Base-by-base conservation (phyloP, 2,888 invertebrate species). In the Melipona beecheii region DNA sequence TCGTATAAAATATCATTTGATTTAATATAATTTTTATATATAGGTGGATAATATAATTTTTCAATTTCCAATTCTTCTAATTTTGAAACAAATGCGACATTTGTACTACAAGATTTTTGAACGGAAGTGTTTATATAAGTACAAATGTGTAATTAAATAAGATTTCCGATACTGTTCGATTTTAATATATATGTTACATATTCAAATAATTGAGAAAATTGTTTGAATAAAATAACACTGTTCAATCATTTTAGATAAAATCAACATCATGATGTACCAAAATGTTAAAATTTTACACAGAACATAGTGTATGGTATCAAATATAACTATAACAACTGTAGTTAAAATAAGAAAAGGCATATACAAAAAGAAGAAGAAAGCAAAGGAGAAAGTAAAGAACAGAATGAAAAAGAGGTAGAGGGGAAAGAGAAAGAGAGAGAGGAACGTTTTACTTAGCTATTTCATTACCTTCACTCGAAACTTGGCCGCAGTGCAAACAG, bases 381-480 rank as follows among this genome's bases (percentile, higher is more conserved):
- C 31, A 36, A 70, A 71, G 52, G 73, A 75, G 73, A 71, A 60
- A 81, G 70, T 83, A 74, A 68, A 58, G 70, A 70, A 79, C 66
- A 65, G 75, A 76, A 54, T 56, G 66, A 54, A 21, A 49, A 56
- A 75, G 75, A 49, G 52, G 24, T 50, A 64, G 72, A 27, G 60
- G 60, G 49, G 68, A 71, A 58, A 58, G 74, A 70, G 62, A 62
- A 52, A 68, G 50, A 72, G 62, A 62, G 68, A 65, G 71, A 71
- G 68, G 70, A 76, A 69, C 81, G 89, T 86, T 84, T 87, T 87
- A 87, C 86, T 89, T 87, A 87, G 86, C 89, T 91, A 92, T 91
- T 91, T 91, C 91, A 92, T 92, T 92, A 92, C 92, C 91, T 91
- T 92, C 91, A 86, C 91, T 90, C 91, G 87, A 91, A 91, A 84